Base-by-base conservation (phyloP, 2,113 vertebrate species). In the Carettochelys insculpta region DNA sequence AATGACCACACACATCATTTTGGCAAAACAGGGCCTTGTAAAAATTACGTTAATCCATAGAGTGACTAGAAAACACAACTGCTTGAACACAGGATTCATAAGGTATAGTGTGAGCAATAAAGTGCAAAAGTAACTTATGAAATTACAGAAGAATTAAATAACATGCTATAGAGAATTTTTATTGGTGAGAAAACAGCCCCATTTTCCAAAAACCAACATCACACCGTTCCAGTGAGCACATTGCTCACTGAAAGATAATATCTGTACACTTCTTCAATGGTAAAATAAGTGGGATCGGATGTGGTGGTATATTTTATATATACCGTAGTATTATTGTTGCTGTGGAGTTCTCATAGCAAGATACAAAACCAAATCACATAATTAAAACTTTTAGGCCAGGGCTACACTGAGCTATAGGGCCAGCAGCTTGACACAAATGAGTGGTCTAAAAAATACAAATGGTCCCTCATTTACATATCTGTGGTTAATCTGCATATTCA, bases 311-410 rank as follows among this genome's bases (percentile, higher is more conserved):
- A 17, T 61, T 61, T 61, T 58, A 13, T 58, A n/a, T n/a, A n/a
- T n/a, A n/a, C n/a, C n/a, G n/a, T n/a, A n/a, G n/a, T n/a, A n/a
- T n/a, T n/a, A n/a, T n/a, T n/a, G n/a, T n/a, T n/a, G n/a, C n/a
- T n/a, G n/a, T n/a, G n/a, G n/a, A n/a, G n/a, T n/a, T n/a, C n/a
- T n/a, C n/a, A n/a, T n/a, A n/a, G n/a, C n/a, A n/a, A n/a, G n/a
- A n/a, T n/a, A n/a, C n/a, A n/a, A n/a, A n/a, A n/a, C n/a, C n/a
- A 61, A 80, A 89, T 83, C 73, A 87, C 27, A 80, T 91, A 86
- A 52, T 93, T 87, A 90, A 73, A 45, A n/a, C n/a, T n/a, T n/a
- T n/a, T n/a, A n/a, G n/a, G n/a, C n/a, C n/a, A n/a, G n/a, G n/a
- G n/a, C n/a, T n/a, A n/a, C n/a, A n/a, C n/a, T n/a, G n/a, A n/a